Base-by-base conservation (phyloP, 2,113 vertebrate species). In the Saccopteryx leptura region DNA sequence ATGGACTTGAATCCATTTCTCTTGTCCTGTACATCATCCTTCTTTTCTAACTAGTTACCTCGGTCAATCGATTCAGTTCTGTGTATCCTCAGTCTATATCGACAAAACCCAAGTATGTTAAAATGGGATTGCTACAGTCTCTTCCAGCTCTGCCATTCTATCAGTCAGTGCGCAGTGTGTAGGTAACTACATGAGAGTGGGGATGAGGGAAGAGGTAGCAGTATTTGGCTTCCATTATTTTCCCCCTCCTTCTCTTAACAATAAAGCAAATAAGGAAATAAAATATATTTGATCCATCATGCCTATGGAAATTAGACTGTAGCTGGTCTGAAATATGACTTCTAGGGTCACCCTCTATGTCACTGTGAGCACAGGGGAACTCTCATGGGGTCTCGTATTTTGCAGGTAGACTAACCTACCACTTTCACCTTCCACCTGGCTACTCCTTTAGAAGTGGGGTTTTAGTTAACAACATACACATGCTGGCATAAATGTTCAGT, bases 401-500 rank as follows among this genome's bases (percentile, higher is more conserved):
- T 88, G 24, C 1, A 46, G 19, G 63, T 31, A 31, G 50, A 68
- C 19, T 75, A 80, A 21, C 23, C 21, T 93, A 54, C 13, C 4
- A 50, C 74, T 80, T 86, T 56, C 15, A 65, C 17, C 19, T 68
- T 72, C 58, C 3, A 82, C 18, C 9, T 56, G 79, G 6, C 11
- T 86, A 54, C 13, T 79, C 28, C 26, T 26, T 15, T 17, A 75
- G 19, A 26, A 85, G 83, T 46, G 68, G 11, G 10, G 23, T 24
- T 94, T 92, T 54, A 58, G 33, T 69, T 90, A 80, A 75, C 50
- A 80, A 75, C 87, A 76, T 52, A 31, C 5, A 69, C 65, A 86
- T 4, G 54, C 11, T 86, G 80, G 24, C 33, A 71, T 56, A 74
- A 92, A 68, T 8, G 11, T 9, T 56, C 50, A 48, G 8, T 86